phyloP scores from a whole-genome alignment of 2,888 invertebrate genomes.

The Philhelius pedissequus region DNA sequence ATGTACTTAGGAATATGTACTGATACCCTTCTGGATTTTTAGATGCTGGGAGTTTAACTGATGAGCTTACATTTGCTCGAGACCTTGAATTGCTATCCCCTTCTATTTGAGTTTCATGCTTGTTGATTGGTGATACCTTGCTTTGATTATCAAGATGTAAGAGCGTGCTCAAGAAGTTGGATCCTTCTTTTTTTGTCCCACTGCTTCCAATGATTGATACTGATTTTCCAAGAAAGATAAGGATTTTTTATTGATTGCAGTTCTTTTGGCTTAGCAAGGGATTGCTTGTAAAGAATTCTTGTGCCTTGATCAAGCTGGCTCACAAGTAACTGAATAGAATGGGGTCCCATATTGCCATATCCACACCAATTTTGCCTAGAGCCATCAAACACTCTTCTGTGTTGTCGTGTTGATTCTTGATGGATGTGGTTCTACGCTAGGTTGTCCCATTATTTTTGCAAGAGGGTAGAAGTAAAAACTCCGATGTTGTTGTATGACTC shows the following conservation, averaged over 20 bases:
- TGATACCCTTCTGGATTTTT: background rate
- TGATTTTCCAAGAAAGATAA: conserved; percentile 11
- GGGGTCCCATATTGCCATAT: background rate
- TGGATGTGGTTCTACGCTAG: background rate
- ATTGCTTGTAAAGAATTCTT: no score
- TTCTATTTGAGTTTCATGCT: background rate
- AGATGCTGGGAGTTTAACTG: background rate
- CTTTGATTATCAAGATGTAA: background rate
- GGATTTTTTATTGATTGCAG: conserved; percentile 3
- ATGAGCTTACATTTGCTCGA: background rate
- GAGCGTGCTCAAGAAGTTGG: background rate
- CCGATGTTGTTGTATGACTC: conserved; percentile 36
- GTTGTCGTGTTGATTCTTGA: conserved; percentile 36
- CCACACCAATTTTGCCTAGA: background rate
- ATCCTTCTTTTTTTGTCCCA: background rate
- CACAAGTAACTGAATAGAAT: background rate
- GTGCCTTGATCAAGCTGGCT: background rate
- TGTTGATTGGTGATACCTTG: background rate
- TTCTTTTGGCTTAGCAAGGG: background rate
- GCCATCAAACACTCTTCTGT: background rate
- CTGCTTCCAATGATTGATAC: conserved; percentile 7
- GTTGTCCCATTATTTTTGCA: conserved; percentile 28
- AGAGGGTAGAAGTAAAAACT: conserved; percentile 18
- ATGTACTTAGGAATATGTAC: background rate
- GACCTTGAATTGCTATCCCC: background rate